Conservation (phyloP, 2,888 invertebrate genomes). For the Epirrhoe tristata region DNA sequence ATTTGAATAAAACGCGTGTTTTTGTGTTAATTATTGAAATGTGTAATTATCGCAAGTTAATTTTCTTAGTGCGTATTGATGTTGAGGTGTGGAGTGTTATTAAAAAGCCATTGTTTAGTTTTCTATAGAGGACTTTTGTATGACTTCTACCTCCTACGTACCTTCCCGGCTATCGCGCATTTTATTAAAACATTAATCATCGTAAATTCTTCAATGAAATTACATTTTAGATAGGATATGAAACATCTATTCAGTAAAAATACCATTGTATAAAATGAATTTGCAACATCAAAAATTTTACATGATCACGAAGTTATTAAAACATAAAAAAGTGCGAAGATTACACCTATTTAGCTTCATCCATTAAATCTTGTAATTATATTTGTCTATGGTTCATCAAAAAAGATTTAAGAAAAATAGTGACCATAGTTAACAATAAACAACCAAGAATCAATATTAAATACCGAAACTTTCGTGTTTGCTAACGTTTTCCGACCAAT, state of each 20-base stretch:
- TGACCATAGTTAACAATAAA: constrained; percentile 76
- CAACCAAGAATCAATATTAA: constrained; percentile 74
- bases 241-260: neutral
- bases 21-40: constrained; percentile 56
- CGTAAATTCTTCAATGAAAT: no score
- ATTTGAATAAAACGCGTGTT: constrained; percentile 54
- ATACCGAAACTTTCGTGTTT: constrained; percentile 67
- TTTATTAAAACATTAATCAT: neutral
- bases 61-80: constrained; percentile 45
- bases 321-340: constrained; percentile 21
- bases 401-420: constrained; percentile 66
- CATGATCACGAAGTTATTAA: neutral
- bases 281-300: neutral
- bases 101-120: constrained; percentile 24
- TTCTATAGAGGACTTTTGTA: constrained; percentile 7
- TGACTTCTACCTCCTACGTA: neutral
- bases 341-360: constrained; percentile 19
- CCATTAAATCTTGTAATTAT: constrained; percentile 53
- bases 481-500: constrained; percentile 43
- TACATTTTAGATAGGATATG: neutral
- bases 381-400: constrained; percentile 75
- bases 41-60: constrained; percentile 56
- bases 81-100: constrained; percentile 41
- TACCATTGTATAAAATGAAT: neutral
- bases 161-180: neutral